A percentile compares a stretch with the other conserved stretches of the same genome.
These are phyloP conservation scores for Malurus elegans DNA, from an alignment of 2,113 vertebrate species.

Conservation along the genomic window DNA sequence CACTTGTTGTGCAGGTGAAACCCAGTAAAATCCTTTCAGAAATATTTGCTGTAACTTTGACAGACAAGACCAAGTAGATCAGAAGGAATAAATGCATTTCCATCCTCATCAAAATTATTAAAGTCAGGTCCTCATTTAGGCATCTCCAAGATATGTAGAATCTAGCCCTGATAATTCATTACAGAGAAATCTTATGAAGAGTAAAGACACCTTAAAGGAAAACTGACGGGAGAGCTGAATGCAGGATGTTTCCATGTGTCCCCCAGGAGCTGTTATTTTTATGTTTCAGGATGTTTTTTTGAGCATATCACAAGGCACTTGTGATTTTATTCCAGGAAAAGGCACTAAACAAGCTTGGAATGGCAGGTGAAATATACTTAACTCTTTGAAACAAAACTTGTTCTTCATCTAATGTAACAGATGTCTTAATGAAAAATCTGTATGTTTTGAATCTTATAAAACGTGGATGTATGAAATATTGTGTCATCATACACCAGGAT, in stretches of 20 bases:
- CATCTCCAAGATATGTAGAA: neutral
- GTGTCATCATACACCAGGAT: neutral
- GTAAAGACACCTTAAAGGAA: neutral
- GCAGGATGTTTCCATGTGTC: neutral
- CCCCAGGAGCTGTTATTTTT: neutral
- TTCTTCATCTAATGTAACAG: neutral
- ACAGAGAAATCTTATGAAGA: neutral
- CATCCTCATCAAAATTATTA: neutral
- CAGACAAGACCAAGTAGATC: neutral
- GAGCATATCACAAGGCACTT: neutral
- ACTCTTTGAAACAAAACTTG: neutral
- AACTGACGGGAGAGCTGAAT: rapidly evolving
- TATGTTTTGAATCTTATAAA: neutral
- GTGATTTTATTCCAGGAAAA: neutral
- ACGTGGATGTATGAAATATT: neutral
- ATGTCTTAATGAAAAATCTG: neutral
- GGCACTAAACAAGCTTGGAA: neutral
- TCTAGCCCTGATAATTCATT: neutral
- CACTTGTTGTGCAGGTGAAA: neutral
- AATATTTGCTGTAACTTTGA: neutral
- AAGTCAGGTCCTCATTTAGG: neutral
- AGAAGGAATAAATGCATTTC: neutral
- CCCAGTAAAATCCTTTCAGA: neutral
- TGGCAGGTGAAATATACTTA: neutral
- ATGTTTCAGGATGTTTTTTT: neutral